phyloP scores from a whole-genome alignment of 1,140 invertebrate species.

The Coptotermes formosanus region DNA sequence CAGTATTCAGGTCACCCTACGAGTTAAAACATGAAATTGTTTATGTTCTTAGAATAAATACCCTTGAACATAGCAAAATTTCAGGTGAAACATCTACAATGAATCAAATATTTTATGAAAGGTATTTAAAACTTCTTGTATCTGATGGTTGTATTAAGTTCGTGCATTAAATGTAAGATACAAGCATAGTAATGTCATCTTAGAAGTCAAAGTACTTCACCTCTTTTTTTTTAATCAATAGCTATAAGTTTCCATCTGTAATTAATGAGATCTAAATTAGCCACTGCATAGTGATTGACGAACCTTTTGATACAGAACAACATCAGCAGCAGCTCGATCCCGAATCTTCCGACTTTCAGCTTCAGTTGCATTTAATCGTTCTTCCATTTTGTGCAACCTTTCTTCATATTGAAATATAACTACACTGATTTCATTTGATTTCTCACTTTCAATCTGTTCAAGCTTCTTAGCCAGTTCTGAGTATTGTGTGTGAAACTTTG shows the following conservation, averaged over 20 bases:
- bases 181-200: neutral
- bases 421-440: slow-evolving; percentile 41
- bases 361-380: slow-evolving; percentile 44
- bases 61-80: too few species aligned
- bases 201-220: neutral
- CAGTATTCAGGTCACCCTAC: too few species aligned
- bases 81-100: too few species aligned
- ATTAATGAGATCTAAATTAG: neutral
- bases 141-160: too few species aligned
- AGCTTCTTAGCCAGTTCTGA: neutral
- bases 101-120: neutral
- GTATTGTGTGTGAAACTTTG: neutral
- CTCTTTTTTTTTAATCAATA: neutral
- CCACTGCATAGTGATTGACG: slow-evolving; percentile 28
- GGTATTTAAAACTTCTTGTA: neutral
- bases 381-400: slow-evolving; percentile 46
- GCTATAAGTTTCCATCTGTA: too few species aligned
- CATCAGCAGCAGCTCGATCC: slow-evolving; percentile 44
- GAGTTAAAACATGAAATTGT: too few species aligned
- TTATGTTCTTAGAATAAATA: too few species aligned
- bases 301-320: slow-evolving; percentile 47
- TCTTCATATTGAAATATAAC: slow-evolving; percentile 52
- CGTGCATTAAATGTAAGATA: too few species aligned
- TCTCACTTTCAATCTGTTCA: neutral
- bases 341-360: slow-evolving; percentile 45